Percentiles rank a stretch among this genome's conserved stretches.
phyloP scores from a whole-genome alignment of 1,140 invertebrate genomes.

The Solenopsis invicta region DNA sequence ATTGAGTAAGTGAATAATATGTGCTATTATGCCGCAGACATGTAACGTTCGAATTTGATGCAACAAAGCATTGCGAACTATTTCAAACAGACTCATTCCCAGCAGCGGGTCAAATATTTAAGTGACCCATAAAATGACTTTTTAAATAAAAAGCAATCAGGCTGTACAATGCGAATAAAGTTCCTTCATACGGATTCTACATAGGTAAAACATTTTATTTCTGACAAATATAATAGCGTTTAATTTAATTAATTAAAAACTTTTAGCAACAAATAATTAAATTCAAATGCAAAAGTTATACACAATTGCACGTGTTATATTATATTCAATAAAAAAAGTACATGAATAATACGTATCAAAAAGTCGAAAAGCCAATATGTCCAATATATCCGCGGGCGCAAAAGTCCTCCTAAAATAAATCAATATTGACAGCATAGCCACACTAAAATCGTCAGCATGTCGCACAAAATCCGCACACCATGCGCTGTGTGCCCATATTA shows the following conservation, averaged over 20 bases:
- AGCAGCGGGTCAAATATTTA: conserved; percentile 34
- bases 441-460: conserved; percentile 53
- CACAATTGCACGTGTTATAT: background rate
- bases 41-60: conserved; percentile 8
- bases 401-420: conserved; percentile 54
- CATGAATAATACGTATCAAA: conserved; percentile 34
- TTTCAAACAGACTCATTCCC: background rate
- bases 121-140: background rate
- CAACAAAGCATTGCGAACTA: background rate
- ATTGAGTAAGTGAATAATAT: background rate
- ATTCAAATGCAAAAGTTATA: background rate
- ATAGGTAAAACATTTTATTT: background rate
- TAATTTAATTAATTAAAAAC: conserved; percentile 32
- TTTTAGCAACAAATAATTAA: background rate
- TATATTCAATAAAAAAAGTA: background rate
- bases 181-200: background rate
- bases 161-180: background rate
- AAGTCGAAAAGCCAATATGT: conserved; percentile 54
- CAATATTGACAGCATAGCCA: conserved; percentile 54
- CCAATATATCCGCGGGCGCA: conserved; percentile 39
- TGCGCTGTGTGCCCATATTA: background rate
- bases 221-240: background rate
- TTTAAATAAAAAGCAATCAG: conserved; percentile 35
- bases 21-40: background rate
- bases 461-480: conserved; percentile 2